phyloP scores from a whole-genome alignment of 1,140 invertebrate species.

The Dreissena polymorpha region DNA sequence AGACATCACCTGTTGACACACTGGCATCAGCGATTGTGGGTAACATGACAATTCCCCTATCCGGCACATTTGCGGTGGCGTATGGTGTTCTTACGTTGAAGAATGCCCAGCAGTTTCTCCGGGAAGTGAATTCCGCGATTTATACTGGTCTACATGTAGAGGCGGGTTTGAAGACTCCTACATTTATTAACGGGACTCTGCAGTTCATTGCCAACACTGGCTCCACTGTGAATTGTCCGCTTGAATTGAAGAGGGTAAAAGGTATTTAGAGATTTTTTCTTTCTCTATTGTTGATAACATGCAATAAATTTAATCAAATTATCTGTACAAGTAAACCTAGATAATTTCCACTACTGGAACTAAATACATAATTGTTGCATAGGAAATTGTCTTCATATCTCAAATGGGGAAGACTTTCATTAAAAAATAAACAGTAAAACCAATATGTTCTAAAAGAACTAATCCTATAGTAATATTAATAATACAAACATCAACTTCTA shows the following conservation, averaged over 20 bases:
- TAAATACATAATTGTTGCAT: no score
- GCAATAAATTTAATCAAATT: no score
- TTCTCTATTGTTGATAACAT: no score
- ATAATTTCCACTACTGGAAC: no score
- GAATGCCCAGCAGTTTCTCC: background rate
- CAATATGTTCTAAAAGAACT: no score
- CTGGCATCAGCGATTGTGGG: background rate
- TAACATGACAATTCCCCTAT: background rate
- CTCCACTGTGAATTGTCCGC: background rate
- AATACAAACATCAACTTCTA: no score
- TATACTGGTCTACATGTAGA: constrained; percentile 25
- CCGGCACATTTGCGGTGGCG: constrained; percentile 1
- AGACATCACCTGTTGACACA: constrained; percentile 16
- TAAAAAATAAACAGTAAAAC: no score
- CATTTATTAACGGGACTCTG: constrained; percentile 24
- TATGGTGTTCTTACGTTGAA: constrained; percentile 7
- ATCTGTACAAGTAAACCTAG: no score
- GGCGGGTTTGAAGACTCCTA: constrained; percentile 8
- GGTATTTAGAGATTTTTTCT: constrained; percentile 14
- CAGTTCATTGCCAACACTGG: background rate
- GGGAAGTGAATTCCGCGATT: constrained; percentile 1
- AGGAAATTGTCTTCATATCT: no score
- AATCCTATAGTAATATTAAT: no score
- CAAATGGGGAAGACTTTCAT: no score
- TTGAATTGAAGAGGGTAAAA: constrained; percentile 18